phyloP scores from a whole-genome alignment of 2,113 vertebrate genomes.

The Cephalopterus ornatus region DNA sequence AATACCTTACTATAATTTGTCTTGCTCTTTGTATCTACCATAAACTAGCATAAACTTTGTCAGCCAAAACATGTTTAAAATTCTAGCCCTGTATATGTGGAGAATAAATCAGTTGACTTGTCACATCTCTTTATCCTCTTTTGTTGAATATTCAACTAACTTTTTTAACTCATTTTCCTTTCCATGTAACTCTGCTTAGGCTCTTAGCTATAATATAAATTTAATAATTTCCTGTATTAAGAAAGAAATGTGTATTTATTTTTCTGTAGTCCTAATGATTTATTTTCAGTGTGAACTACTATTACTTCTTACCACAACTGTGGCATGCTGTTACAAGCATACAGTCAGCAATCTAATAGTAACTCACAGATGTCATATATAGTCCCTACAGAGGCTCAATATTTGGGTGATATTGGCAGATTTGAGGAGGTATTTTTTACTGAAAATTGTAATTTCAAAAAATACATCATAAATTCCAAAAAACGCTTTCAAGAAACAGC shows the following conservation, averaged over 20 bases:
- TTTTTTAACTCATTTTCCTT: not conserved
- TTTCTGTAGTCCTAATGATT: not conserved
- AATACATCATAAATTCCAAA: not conserved
- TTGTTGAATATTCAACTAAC: not conserved
- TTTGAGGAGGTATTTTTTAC: not conserved
- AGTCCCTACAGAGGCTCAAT: not conserved
- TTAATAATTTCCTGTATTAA: not conserved
- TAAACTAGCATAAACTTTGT: not conserved
- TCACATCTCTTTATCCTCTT: not conserved
- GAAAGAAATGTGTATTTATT: not conserved
- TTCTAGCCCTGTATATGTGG: not conserved
- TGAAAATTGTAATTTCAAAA: not conserved
- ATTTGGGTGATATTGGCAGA: not conserved
- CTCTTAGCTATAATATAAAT: not conserved
- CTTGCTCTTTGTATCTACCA: not conserved
- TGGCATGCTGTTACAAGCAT: not conserved
- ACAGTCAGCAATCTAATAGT: not conserved
- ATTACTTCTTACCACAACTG: not conserved
- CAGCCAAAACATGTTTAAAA: not conserved
- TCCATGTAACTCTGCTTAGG: not conserved
- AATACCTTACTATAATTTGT: not conserved
- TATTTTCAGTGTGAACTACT: not conserved
- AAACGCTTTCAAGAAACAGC: not conserved
- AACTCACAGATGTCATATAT: not conserved
- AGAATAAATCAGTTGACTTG: not conserved